These are phyloP conservation scores for Trachelus tabidus DNA, from an alignment of 2,888 invertebrate species.

Conservation along the genomic window DNA sequence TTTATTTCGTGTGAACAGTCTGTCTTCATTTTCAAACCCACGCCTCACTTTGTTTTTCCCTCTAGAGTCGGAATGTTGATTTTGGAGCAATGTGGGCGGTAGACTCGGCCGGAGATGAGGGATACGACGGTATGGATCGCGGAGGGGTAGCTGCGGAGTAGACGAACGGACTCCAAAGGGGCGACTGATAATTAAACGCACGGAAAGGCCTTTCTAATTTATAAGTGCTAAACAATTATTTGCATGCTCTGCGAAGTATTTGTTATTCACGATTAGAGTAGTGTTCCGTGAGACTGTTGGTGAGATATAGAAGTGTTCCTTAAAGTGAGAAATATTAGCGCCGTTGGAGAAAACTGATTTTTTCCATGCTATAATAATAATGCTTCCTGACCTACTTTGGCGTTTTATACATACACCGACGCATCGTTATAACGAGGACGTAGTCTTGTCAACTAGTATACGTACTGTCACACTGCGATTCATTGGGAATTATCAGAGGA, in stretches of 20 bases:
- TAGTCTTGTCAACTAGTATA: background rate
- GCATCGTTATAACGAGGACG: background rate
- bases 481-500: background rate
- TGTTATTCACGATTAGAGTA: background rate
- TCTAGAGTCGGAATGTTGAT: conserved; percentile 3
- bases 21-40: conserved; percentile 13
- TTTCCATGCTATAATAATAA: background rate
- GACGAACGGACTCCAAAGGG: background rate
- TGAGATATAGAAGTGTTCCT: background rate
- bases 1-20: conserved; percentile 16
- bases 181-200: background rate
- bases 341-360: background rate
- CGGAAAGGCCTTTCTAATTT: background rate
- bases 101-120: background rate
- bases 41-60: conserved; percentile 9
- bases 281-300: background rate
- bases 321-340: background rate
- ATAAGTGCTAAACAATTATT: conserved; percentile 1
- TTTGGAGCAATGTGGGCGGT: background rate
- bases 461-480: background rate
- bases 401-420: background rate
- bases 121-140: background rate
- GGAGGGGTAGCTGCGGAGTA: background rate
- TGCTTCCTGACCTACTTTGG: background rate
- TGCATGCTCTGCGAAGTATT: background rate